These are phyloP conservation scores for Oxystoma pomonae DNA, from an alignment of 2,888 invertebrate species.

Conservation along the genomic window DNA sequence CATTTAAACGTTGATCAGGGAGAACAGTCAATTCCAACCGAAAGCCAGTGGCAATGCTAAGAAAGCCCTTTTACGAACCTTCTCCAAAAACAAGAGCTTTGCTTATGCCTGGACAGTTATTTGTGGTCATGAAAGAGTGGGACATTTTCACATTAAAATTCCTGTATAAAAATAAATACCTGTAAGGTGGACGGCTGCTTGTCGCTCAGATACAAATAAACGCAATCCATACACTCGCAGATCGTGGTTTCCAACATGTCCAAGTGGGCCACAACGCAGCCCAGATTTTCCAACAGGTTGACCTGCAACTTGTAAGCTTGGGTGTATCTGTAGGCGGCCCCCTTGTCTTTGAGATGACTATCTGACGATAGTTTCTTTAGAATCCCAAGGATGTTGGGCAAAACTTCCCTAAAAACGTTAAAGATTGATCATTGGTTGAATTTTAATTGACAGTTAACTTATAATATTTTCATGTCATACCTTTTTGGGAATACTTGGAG, in stretches of 20 bases:
- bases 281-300: conserved; percentile 50
- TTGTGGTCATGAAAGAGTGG: no score
- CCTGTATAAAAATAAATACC: conserved; percentile 45
- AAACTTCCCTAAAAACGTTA: conserved; percentile 63
- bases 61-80: no score
- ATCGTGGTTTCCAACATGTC: conserved; percentile 48
- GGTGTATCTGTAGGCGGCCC: conserved; percentile 55
- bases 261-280: conserved; percentile 49
- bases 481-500: no score
- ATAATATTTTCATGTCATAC: no score
- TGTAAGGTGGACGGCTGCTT: conserved; percentile 62
- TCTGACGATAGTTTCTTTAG: conserved; percentile 52
- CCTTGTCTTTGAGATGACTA: conserved; percentile 57
- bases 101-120: no score
- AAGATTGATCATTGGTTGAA: no score
- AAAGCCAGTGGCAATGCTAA: no score
- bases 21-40: no score
- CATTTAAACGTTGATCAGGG: no score
- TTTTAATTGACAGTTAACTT: no score
- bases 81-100: no score
- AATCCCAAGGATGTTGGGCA: conserved; percentile 58
- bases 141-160: no score
- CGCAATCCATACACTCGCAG: conserved; percentile 46
- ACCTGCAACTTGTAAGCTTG: conserved; percentile 56
- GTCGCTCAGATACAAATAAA: conserved; percentile 54